Conservation (phyloP, 2,113 vertebrate genomes). For the Myanophis thanlyinensis region DNA sequence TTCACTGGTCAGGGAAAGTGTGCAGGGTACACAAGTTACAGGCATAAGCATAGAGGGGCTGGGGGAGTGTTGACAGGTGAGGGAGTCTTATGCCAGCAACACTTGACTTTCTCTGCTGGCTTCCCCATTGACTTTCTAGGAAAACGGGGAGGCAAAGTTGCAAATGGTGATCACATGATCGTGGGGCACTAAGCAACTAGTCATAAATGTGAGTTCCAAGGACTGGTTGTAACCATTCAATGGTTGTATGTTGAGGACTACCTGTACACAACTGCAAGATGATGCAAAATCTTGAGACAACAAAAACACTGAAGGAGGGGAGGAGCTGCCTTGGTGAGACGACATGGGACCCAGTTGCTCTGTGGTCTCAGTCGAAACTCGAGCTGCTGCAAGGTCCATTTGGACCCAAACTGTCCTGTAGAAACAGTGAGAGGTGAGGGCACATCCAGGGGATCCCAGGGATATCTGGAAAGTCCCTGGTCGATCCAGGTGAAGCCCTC, state of each 20-base stretch:
- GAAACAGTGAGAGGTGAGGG: too few relatives aligned
- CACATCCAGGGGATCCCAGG: too few relatives aligned
- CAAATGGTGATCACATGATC: neutral
- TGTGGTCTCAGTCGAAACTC: too few relatives aligned
- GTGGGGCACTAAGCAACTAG: neutral
- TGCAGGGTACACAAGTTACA: neutral
- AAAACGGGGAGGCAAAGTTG: neutral
- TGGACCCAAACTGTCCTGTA: too few relatives aligned
- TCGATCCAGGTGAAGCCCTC: too few relatives aligned
- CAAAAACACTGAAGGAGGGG: neutral
- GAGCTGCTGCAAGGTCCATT: too few relatives aligned
- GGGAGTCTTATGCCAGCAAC: neutral
- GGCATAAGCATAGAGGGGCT: neutral
- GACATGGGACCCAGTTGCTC: too few relatives aligned
- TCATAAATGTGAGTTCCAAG: neutral
- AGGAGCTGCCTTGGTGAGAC: too few relatives aligned
- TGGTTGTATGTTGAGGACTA: neutral
- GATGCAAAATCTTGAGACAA: neutral
- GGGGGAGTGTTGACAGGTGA: neutral
- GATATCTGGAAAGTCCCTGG: too few relatives aligned
- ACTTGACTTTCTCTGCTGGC: neutral
- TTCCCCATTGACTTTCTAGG: neutral
- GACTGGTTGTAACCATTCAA: neutral
- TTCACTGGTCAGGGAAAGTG: neutral
- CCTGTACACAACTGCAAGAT: neutral